phyloP scores from a whole-genome alignment of 2,888 invertebrate genomes.

The Cristatella mucedo region DNA sequence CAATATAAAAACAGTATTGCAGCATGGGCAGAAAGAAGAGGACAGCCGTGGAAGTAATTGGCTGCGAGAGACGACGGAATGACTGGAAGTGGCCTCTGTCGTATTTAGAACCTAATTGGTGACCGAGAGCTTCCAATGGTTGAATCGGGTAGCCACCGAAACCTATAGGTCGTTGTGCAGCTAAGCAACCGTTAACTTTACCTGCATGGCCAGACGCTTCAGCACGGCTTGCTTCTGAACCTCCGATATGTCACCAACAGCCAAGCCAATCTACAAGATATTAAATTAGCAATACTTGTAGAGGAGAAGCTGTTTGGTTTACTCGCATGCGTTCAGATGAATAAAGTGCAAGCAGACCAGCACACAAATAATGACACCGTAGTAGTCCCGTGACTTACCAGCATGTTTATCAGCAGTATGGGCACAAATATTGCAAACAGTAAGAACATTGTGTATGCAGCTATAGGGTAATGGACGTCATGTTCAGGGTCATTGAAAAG shows the following conservation, averaged over 20 bases:
- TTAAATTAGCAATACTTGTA: constrained; percentile 7
- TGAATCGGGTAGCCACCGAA: too few species aligned
- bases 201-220: constrained; percentile 36
- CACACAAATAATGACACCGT: neutral
- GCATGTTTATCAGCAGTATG: constrained; percentile 37
- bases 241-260: constrained; percentile 44
- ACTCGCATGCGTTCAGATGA: too few species aligned
- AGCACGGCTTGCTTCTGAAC: constrained; percentile 42
- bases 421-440: constrained; percentile 33
- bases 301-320: neutral
- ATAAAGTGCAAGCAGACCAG: too few species aligned
- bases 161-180: neutral
- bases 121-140: too few species aligned
- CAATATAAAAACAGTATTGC: too few species aligned
- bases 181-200: too few species aligned
- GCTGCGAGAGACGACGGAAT: neutral
- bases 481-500: constrained; percentile 16
- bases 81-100: too few species aligned
- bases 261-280: constrained; percentile 38
- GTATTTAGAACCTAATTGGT: too few species aligned
- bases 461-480: constrained; percentile 18
- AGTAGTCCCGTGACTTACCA: constrained; percentile 22
- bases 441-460: constrained; percentile 38
- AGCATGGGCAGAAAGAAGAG: too few species aligned
- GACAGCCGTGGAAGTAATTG: neutral